Evolutionary conservation across 2,113 vertebrate genomes (phyloP), one percentile per base, ranked within the genome.

Genomic region (Circaetus cinerascens): DNA sequence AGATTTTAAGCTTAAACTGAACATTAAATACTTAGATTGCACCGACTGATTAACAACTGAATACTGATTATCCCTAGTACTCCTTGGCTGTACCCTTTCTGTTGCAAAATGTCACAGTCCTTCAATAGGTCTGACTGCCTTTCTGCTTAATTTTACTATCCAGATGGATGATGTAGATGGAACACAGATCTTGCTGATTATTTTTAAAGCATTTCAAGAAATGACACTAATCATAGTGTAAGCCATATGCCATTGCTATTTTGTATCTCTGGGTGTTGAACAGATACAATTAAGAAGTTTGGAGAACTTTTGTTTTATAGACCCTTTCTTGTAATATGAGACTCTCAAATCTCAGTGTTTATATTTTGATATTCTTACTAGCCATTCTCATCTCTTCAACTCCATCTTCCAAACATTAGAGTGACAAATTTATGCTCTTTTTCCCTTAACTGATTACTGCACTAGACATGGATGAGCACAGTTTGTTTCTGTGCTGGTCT

Each of bases 121-220:
- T 80, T 53, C 46, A 62, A 23, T 32, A 80, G 45, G 46, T 62
- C 45, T n/a, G 63, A 73, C 27, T 73, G 63, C 18, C 14, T 75
- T 85, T n/a, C 45, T 57, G 48, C 27, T 60, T 56, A 41, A 50
- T 89, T 93, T 41, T 64, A 26, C 56, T 23, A 38, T 26, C 62
- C 81, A 96, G 69, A 91, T 89, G 77, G 80, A 78, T 50, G 11
- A 16, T 41, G n/a, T 46, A 48, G 68, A 71, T 34, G 8, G 56
- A 81, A 93, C 48, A 67, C 43, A 91, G 53, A 80, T 73, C 41
- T 77, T 45, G 16, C 43, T n/a, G 75, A 81, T 87, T 84, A 80
- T 89, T 93, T 97, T 82, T 84, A 75, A 90, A 85, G 9, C 36
- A 51, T 73, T 92, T 91, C 32, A 71, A 77, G 77, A 67, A 91